These are phyloP conservation scores for Amblyopsis rosae DNA, from an alignment of 2,113 vertebrate species.

Conservation along the genomic window DNA sequence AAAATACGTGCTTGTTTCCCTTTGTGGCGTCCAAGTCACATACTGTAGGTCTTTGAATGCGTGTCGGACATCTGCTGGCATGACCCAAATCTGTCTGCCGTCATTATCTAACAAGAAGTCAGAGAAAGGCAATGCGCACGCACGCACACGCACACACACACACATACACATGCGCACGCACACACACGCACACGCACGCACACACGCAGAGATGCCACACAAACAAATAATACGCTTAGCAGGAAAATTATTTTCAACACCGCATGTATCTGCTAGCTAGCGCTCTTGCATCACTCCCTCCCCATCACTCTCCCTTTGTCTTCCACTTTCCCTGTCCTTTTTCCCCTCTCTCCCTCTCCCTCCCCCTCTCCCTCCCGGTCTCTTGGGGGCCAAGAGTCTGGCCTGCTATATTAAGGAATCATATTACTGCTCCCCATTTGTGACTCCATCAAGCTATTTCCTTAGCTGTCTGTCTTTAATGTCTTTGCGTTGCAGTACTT, in stretches of 20 bases:
- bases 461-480: conserved; percentile 13
- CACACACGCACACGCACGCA: background rate
- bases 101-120: conserved; percentile 70
- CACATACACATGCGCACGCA: conserved; percentile 8
- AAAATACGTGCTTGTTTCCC: conserved; percentile 33
- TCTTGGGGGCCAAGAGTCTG: conserved; percentile 47
- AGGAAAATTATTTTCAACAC: conserved; percentile 11
- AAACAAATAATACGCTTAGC: conserved; percentile 28
- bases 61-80: conserved; percentile 64
- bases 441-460: background rate
- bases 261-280: background rate
- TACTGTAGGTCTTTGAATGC: conserved; percentile 45
- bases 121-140: conserved; percentile 41
- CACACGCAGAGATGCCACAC: conserved; percentile 31
- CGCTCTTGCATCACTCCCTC: conserved; percentile 20
- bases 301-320: too few relatives aligned
- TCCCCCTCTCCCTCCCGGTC: background rate
- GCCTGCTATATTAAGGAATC: conserved; percentile 47
- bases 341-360: background rate
- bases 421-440: conserved; percentile 46
- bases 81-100: conserved; percentile 75
- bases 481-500: background rate
- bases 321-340: background rate
- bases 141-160: conserved; percentile 12
- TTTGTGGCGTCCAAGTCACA: background rate